Percentiles rank a stretch among this genome's conserved stretches.
Evolutionary conservation across 2,797 vertebrate species (phyloP).

Genomic region (Sphaeramia orbicularis): DNA sequence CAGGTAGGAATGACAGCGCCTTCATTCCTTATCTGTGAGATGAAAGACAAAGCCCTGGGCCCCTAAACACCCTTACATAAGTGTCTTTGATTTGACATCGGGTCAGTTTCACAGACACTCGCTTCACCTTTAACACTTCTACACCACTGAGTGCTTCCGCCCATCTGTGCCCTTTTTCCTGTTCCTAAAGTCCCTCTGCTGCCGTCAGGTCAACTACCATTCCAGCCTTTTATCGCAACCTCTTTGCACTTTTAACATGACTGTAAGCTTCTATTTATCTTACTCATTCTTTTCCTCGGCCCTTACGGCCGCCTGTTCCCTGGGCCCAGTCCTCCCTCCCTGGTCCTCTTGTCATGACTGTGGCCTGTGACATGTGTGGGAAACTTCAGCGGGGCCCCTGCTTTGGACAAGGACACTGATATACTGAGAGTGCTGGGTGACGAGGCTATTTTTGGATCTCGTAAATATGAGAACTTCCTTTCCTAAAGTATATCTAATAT

Average conservation of each 20-base stretch:
- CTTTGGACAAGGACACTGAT: conserved; percentile 81
- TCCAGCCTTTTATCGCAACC: conserved; percentile 18
- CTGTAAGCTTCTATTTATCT: conserved; percentile 31
- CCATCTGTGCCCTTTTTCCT: conserved; percentile 78
- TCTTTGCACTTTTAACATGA: conserved; percentile 2
- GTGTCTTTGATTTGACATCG: conserved; percentile 30
- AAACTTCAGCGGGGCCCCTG: conserved; percentile 76
- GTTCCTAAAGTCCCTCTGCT: conserved; percentile 34
- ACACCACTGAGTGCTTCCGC: conserved; percentile 68
- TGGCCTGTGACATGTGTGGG: conserved; percentile 81
- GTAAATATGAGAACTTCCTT: conserved; percentile 88
- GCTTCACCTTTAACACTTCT: conserved; percentile 65
- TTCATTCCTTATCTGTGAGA: neutral
- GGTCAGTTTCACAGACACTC: conserved; percentile 70
- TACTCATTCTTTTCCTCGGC: conserved; percentile 44
- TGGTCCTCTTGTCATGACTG: conserved; percentile 71
- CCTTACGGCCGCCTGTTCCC: conserved; percentile 51
- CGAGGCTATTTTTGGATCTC: conserved; percentile 82
- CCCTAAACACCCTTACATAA: conserved; percentile 53
- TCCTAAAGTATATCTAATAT: conserved; percentile 78
- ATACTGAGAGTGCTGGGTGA: conserved; percentile 81
- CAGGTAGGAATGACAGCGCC: conserved; percentile 44
- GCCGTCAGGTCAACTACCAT: conserved; percentile 19
- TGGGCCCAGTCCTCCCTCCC: conserved; percentile 37
- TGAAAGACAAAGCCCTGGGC: conserved; percentile 38